Percentiles rank a stretch among this genome's conserved stretches.
phyloP scores from a whole-genome alignment of 2,888 invertebrate genomes.

The Onthophagus sagittarius region DNA sequence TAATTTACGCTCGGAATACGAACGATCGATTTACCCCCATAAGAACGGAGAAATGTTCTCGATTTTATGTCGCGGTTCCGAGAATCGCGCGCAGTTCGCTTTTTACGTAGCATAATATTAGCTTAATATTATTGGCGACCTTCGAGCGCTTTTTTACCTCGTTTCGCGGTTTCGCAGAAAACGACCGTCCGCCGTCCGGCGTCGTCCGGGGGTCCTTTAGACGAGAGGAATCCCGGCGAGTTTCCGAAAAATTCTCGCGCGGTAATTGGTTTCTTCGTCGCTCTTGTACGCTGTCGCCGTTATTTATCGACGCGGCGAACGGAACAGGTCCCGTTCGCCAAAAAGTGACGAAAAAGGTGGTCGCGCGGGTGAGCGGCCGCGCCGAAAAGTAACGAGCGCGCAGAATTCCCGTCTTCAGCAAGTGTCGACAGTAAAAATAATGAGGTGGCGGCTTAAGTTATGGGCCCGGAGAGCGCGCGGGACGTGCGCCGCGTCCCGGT shows the following conservation, averaged over 20 bases:
- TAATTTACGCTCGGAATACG: constrained; percentile 8
- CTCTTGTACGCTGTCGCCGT: constrained; percentile 12
- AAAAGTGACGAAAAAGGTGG: constrained; percentile 3
- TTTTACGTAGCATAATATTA: not conserved
- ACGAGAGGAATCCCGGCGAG: not conserved
- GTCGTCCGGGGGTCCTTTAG: not conserved
- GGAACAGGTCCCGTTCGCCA: constrained; percentile 1
- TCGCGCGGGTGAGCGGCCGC: not conserved
- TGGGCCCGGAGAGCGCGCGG: constrained; percentile 14
- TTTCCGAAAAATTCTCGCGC: not conserved
- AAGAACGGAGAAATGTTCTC: not conserved
- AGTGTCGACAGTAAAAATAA: constrained; percentile 27
- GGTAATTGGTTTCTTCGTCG: constrained; percentile 13
- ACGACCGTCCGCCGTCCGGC: not conserved
- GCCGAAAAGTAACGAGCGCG: not conserved
- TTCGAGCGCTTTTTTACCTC: not conserved
- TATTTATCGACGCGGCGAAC: constrained; percentile 9
- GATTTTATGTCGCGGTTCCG: not conserved
- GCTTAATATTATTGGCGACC: not conserved
- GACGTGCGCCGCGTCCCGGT: not conserved
- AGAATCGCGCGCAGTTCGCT: not conserved
- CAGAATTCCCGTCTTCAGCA: constrained; percentile 12
- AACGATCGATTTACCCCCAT: not conserved
- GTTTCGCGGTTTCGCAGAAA: not conserved
- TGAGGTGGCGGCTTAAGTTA: constrained; percentile 29